Evolutionary conservation across 2,888 invertebrate genomes (phyloP).

Genomic region (Petrolisthes manimaculis): DNA sequence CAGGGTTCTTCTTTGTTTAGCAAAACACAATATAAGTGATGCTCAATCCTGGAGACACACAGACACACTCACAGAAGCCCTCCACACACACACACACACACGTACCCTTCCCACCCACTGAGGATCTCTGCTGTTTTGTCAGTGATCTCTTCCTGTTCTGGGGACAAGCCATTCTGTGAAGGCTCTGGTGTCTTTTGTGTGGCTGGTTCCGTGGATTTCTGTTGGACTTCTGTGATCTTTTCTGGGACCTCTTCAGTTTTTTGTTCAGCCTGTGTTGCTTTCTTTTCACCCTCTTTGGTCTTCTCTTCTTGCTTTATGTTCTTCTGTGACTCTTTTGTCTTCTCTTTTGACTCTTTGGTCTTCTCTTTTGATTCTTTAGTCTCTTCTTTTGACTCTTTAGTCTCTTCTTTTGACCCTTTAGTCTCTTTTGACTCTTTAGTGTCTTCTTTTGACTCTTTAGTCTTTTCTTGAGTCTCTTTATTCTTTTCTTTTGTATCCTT

Average conservation of each 20-base stretch:
- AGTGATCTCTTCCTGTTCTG: conserved; percentile 9
- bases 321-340: too few relatives aligned
- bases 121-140: conserved; percentile 50
- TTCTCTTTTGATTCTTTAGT: too few relatives aligned
- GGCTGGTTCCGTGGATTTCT: background rate
- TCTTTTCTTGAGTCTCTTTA: too few relatives aligned
- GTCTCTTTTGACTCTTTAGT: too few relatives aligned
- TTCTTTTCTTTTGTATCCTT: too few relatives aligned
- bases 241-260: background rate
- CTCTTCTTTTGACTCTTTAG: too few relatives aligned
- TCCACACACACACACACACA: background rate
- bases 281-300: too few relatives aligned
- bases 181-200: background rate
- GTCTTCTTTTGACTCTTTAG: too few relatives aligned
- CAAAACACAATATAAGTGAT: background rate
- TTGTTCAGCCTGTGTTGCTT: too few relatives aligned
- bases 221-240: conserved; percentile 23
- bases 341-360: too few relatives aligned
- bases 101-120: conserved; percentile 61
- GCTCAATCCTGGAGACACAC: conserved; percentile 32
- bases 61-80: conserved; percentile 8
- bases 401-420: too few relatives aligned
- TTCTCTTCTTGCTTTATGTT: too few relatives aligned
- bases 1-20: background rate
- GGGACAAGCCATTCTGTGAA: conserved; percentile 18